Conservation (phyloP, 1,140 invertebrate species). For the Pachyrhynchus sulphureomaculatus region DNA sequence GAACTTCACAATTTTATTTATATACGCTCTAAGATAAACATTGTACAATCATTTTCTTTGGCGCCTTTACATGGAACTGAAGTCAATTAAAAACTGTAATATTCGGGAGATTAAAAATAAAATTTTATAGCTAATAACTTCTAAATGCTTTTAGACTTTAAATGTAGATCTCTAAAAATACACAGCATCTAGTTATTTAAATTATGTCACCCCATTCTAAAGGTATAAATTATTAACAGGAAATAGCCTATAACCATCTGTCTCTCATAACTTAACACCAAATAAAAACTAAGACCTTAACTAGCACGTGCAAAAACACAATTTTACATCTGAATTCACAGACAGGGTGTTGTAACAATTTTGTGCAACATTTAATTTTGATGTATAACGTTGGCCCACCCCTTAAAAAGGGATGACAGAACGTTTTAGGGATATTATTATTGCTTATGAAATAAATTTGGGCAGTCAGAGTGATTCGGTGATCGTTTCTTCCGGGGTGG, state of each 20-base stretch:
- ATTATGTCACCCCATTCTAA: background rate
- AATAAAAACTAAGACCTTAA: background rate
- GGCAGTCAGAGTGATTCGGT: no score
- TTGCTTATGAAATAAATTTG: slow-evolving; percentile 1
- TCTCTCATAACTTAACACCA: background rate
- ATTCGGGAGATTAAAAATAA: no score
- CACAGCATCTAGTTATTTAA: background rate
- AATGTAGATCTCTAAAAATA: no score
- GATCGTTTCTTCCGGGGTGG: no score
- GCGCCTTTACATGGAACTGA: no score
- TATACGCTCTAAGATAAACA: no score
- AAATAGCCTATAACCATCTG: background rate
- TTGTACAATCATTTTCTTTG: no score
- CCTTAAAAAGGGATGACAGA: slow-evolving; percentile 2
- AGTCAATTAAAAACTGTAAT: no score
- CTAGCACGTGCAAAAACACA: slow-evolving; percentile 12
- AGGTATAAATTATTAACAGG: background rate
- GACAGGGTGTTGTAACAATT: slow-evolving; percentile 10
- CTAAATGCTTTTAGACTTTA: no score
- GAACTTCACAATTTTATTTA: no score
- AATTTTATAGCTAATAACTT: no score
- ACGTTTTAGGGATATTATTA: slow-evolving; percentile 1
- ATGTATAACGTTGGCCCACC: background rate
- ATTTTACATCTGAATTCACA: slow-evolving; percentile 15
- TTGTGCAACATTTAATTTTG: slow-evolving; percentile 4